phyloP scores from a whole-genome alignment of 2,888 invertebrate species.

The Ochropleura leucogaster region DNA sequence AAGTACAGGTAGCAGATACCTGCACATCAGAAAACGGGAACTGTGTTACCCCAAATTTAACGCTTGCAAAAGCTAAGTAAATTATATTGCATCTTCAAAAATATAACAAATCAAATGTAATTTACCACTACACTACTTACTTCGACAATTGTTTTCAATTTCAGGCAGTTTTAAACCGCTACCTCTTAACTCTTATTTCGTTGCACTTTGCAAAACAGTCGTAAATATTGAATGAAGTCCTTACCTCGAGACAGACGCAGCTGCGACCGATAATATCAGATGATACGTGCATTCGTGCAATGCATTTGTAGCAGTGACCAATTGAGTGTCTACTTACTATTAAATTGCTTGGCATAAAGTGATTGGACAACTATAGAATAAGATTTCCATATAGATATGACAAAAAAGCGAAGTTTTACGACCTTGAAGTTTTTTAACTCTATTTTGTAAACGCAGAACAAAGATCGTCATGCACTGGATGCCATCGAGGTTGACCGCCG shows the following conservation, averaged over 20 bases:
- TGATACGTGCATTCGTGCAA: conserved; percentile 42
- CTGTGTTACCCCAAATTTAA: no score
- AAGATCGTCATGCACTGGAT: no score
- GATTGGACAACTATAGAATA: not conserved
- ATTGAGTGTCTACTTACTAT: not conserved
- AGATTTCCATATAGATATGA: no score
- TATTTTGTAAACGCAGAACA: no score
- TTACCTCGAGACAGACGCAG: conserved; percentile 72
- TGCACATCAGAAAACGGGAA: no score
- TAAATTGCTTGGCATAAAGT: conserved; percentile 7
- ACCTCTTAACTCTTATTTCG: not conserved
- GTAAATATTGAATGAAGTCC: conserved; percentile 85
- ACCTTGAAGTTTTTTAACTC: no score
- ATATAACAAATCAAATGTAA: not conserved
- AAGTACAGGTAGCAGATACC: no score
- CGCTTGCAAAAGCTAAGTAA: no score
- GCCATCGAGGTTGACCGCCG: no score
- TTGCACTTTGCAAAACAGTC: conserved; percentile 72
- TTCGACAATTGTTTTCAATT: not conserved
- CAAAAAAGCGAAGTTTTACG: no score
- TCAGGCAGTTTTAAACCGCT: conserved; percentile 9
- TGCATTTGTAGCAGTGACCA: conserved; percentile 24
- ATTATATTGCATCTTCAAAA: not conserved
- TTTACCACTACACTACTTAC: no score
- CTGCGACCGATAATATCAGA: conserved; percentile 71